Conservation (phyloP, 1,140 invertebrate species). For the Polypedilum pembai region DNA sequence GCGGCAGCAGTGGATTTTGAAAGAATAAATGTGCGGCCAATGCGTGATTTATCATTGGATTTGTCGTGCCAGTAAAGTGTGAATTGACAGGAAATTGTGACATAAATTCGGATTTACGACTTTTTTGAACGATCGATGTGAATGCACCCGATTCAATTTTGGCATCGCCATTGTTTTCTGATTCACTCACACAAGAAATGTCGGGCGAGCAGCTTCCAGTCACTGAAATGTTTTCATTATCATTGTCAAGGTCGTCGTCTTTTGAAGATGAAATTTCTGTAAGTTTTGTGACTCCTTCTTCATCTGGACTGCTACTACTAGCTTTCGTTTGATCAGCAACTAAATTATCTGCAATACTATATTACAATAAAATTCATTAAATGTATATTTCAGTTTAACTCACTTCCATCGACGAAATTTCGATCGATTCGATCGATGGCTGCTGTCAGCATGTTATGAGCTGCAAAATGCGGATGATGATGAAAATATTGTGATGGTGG, state of each 20-base stretch:
- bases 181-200: slow-evolving; percentile 34
- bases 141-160: slow-evolving; percentile 36
- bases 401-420: slow-evolving; percentile 43
- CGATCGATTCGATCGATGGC: slow-evolving; percentile 41
- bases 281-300: slow-evolving; percentile 32
- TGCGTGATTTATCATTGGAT: slow-evolving; percentile 55
- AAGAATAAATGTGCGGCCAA: slow-evolving; percentile 61
- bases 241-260: slow-evolving; percentile 41
- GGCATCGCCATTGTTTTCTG: slow-evolving; percentile 32
- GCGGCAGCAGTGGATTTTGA: slow-evolving; percentile 60
- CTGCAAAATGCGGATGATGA: slow-evolving; percentile 53
- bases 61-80: slow-evolving; percentile 41
- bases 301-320: slow-evolving; percentile 53
- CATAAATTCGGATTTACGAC: slow-evolving; percentile 28
- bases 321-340: slow-evolving; percentile 36
- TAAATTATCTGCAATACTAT: slow-evolving; percentile 34
- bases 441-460: slow-evolving; percentile 47
- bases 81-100: slow-evolving; percentile 27
- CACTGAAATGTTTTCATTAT: slow-evolving; percentile 60
- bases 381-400: slow-evolving; percentile 13
- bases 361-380: not conserved
- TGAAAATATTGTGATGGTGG: slow-evolving; percentile 47
- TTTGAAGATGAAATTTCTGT: slow-evolving; percentile 32
- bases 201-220: slow-evolving; percentile 48
- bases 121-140: slow-evolving; percentile 41